Conservation (phyloP, 2,113 vertebrate genomes). For the rabbit (Oryctolagus cuniculus) region DNA sequence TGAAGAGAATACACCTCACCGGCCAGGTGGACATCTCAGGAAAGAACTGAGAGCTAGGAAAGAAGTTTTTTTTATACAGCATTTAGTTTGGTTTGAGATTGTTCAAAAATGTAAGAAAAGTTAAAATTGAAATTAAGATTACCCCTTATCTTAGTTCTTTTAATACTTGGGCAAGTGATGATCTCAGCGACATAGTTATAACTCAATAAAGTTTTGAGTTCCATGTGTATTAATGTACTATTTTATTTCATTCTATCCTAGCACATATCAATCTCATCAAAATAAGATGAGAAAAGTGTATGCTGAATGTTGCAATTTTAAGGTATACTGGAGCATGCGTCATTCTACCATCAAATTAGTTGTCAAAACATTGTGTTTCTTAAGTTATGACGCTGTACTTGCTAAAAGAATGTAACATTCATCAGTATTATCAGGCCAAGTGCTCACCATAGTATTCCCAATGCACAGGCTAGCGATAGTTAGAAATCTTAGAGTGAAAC, state of each 20-base stretch:
- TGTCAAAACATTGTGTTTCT: not conserved
- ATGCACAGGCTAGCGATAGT: not conserved
- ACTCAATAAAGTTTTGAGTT: not conserved
- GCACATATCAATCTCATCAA: accelerated
- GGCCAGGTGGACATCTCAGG: no score
- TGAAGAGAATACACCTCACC: no score
- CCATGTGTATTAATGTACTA: not conserved
- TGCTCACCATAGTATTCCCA: not conserved
- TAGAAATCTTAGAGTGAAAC: not conserved
- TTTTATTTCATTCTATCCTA: not conserved
- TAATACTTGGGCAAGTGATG: no score
- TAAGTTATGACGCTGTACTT: not conserved
- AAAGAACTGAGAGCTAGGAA: not conserved
- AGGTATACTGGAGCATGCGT: not conserved
- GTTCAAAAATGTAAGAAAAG: not conserved
- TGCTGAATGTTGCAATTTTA: not conserved
- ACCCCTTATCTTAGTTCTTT: not conserved
- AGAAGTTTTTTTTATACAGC: not conserved
- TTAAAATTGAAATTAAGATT: no score
- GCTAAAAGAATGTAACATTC: not conserved
- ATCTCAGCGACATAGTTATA: not conserved
- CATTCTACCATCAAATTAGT: not conserved
- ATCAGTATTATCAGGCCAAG: not conserved
- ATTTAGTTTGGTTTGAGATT: not conserved
- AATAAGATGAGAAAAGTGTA: not conserved